Percentiles rank a stretch among this genome's conserved stretches.
Evolutionary conservation across 2,797 vertebrate species (phyloP).

Genomic region (Helarctos malayanus): DNA sequence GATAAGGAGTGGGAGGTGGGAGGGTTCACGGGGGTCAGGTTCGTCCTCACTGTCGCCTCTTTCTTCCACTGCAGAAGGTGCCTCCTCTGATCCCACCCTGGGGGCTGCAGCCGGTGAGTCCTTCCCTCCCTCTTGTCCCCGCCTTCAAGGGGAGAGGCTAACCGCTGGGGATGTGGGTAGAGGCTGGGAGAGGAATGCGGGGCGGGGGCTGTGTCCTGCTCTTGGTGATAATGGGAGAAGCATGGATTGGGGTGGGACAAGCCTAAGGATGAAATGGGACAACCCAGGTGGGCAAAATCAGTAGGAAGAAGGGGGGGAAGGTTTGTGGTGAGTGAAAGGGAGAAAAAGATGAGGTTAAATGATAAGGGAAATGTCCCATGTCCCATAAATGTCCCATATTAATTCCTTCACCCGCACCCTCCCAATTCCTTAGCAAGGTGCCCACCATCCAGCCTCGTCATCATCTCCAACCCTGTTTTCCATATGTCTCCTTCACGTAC

Average conservation of each 20-base stretch:
- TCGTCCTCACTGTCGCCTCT: not conserved
- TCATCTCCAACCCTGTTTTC: not conserved
- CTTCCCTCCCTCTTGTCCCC: not conserved
- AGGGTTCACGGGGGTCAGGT: not conserved
- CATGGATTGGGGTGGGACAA: not conserved
- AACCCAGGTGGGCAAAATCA: not conserved
- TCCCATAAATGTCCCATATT: not conserved
- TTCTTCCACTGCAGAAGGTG: slow-evolving; percentile 32
- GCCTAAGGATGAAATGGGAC: not conserved
- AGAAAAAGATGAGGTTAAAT: not conserved
- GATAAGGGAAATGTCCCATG: not conserved
- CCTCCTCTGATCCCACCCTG: accelerated
- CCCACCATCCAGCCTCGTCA: not conserved
- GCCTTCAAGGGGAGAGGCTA: not conserved
- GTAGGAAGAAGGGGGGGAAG: too few species aligned
- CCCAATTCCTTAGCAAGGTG: not conserved
- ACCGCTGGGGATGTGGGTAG: not conserved
- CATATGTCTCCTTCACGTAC: not conserved
- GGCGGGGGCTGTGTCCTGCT: not conserved
- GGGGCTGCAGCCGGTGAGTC: not conserved
- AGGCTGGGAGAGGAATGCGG: not conserved
- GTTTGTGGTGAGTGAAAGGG: not conserved
- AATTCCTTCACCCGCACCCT: not conserved
- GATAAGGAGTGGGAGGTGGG: not conserved
- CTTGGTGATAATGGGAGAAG: not conserved